Conservation (phyloP, 1,140 invertebrate genomes). For the Drosophila rhopaloa region DNA sequence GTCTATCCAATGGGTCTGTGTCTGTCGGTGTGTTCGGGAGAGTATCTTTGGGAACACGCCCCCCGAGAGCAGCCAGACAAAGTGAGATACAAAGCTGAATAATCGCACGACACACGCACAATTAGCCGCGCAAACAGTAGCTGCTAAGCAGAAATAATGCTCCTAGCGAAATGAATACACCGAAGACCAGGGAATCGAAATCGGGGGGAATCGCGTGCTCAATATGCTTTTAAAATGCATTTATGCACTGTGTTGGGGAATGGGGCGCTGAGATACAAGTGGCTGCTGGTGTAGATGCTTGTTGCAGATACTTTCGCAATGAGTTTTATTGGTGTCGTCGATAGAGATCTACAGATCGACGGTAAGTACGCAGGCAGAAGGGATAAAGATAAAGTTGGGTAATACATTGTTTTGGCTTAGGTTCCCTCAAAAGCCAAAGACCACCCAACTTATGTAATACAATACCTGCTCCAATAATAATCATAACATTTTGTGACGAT, state of each 20-base stretch:
- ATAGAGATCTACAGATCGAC: conserved; percentile 40
- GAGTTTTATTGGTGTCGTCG: conserved; percentile 66
- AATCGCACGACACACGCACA: conserved; percentile 70
- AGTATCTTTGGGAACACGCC: conserved; percentile 63
- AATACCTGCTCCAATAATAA: conserved; percentile 43
- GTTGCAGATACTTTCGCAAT: conserved; percentile 68
- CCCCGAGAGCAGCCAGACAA: conserved; percentile 67
- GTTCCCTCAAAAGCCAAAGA: conserved; percentile 8
- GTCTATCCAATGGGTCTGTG: conserved; percentile 33
- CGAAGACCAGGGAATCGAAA: conserved; percentile 10
- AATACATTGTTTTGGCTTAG: background rate
- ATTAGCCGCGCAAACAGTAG: conserved; percentile 55
- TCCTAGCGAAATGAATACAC: conserved; percentile 47
- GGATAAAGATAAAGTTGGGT: background rate
- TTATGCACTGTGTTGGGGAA: conserved; percentile 52
- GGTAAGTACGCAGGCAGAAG: background rate
- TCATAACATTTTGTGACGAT: conserved; percentile 63
- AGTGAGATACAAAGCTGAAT: conserved; percentile 72
- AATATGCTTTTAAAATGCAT: conserved; percentile 71
- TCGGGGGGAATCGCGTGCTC: conserved; percentile 44
- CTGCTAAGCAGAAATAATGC: conserved; percentile 36
- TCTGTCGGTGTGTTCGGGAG: conserved; percentile 36
- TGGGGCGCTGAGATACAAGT: conserved; percentile 26
- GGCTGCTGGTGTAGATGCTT: conserved; percentile 50
- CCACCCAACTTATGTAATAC: conserved; percentile 41